Evolutionary conservation across 2,888 invertebrate species (phyloP), one percentile per base, ranked within the genome.

Genomic region (Lamellibrachia columna): DNA sequence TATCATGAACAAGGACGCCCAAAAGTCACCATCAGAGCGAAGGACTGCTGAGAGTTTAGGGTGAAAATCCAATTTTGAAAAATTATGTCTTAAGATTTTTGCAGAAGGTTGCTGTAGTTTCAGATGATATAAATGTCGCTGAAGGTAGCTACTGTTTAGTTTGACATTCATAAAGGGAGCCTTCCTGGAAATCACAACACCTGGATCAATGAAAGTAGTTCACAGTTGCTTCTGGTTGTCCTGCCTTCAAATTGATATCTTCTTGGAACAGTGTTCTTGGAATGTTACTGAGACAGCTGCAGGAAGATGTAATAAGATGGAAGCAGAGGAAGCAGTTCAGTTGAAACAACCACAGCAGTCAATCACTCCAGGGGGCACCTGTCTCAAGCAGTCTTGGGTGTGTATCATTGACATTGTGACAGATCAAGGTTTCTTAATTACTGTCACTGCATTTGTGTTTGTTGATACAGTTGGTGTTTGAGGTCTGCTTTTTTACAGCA

Each of bases 321-420:
- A 2, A 75, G 75, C 22, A 22, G 75, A 75, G 75, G 75, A 75
- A 75, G n/a, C 75, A 22, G 75, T n/a, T 75, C 75, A 75, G 75
- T 75, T 75, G 15, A 75, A 75, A 75, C 22, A 75, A 22, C 75
- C 75, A 15, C 75, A 75, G 75, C 75, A 75, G 75, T 75, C 75
- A 75, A 75, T 75, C 75, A 75, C 15, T n/a, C 75, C 75, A 75
- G 22, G n/a, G 75, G 75, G 75, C 75, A 75, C 75, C 75, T 75
- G 75, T 75, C 75, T 75, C 22, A n/a, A 22, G 75, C 75, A n/a
- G 75, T 75, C 75, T 75, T 15, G 15, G 75, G 75, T 15, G 75
- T 75, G 22, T 75, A 75, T 75, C 22, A 22, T 75, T 75, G 75
- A 75, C 75, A 75, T 75, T 75, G 75, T 75, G 75, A 75, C 75